Conservation (phyloP, 1,140 invertebrate species). For the Scaptomyza graminum region DNA sequence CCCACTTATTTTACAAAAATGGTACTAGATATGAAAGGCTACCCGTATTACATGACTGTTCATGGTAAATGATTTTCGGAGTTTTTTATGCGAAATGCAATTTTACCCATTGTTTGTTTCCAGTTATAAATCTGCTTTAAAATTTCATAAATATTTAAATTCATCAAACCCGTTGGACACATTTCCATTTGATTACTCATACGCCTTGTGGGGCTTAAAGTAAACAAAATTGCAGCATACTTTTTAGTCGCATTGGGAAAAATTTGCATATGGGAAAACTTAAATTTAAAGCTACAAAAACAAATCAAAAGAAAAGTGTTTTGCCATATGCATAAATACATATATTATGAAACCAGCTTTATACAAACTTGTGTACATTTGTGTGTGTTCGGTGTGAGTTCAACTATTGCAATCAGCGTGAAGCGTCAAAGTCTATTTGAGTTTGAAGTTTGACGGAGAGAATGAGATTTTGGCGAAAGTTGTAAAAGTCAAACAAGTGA, state of each 20-base stretch:
- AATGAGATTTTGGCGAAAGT: constrained; percentile 53
- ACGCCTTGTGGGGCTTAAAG: not conserved
- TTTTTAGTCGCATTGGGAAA: constrained; percentile 4
- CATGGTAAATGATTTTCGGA: too few species aligned
- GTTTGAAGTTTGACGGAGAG: constrained; percentile 40
- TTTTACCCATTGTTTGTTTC: not conserved
- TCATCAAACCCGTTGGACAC: not conserved
- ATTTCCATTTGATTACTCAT: constrained; percentile 2
- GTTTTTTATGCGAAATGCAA: not conserved
- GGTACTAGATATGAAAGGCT: too few species aligned
- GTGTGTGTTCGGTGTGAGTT: constrained; percentile 15
- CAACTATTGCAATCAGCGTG: constrained; percentile 78
- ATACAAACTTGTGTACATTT: constrained; percentile 9
- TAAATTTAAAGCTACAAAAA: constrained; percentile 25
- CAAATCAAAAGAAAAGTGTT: constrained; percentile 42
- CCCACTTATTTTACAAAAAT: too few species aligned
- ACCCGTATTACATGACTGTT: too few species aligned
- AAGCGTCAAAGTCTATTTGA: constrained; percentile 82
- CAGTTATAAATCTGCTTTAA: not conserved
- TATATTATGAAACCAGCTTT: constrained; percentile 41
- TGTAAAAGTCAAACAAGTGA: constrained; percentile 73
- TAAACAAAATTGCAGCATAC: constrained; percentile 8
- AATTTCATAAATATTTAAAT: constrained; percentile 1
- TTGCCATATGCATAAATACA: constrained; percentile 51
- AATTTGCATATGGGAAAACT: constrained; percentile 24